A percentile compares a stretch with the other conserved stretches of the same genome.
These are phyloP conservation scores for Monopis laevigella DNA, from an alignment of 2,888 invertebrate species.

Conservation along the genomic window DNA sequence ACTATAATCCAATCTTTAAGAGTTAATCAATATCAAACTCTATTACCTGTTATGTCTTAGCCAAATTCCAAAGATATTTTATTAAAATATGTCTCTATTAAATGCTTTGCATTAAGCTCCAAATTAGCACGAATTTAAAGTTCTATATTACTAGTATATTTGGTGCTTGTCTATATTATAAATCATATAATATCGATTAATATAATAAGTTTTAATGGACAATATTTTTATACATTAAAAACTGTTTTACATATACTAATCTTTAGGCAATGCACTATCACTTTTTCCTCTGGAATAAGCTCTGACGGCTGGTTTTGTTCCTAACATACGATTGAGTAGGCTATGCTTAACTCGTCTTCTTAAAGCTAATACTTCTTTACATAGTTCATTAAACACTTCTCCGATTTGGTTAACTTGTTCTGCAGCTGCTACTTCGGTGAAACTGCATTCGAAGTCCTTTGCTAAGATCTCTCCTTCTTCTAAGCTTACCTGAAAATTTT, in stretches of 20 bases:
- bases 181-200: too few relatives aligned
- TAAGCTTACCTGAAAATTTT: slow-evolving; percentile 73
- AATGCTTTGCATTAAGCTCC: too few relatives aligned
- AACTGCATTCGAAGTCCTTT: slow-evolving; percentile 88
- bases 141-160: too few relatives aligned
- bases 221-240: not conserved
- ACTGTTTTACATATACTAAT: slow-evolving; percentile 43
- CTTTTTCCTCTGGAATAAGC: slow-evolving; percentile 88
- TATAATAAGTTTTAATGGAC: slow-evolving; percentile 10
- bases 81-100: too few relatives aligned
- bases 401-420: slow-evolving; percentile 88
- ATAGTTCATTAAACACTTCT: slow-evolving; percentile 85
- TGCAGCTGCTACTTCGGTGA: slow-evolving; percentile 88
- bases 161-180: too few relatives aligned
- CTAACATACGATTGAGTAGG: slow-evolving; percentile 83
- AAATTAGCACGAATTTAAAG: too few relatives aligned
- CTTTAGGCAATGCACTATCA: slow-evolving; percentile 88
- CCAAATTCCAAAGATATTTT: too few relatives aligned
- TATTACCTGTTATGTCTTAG: too few relatives aligned
- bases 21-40: too few relatives aligned
- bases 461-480: slow-evolving; percentile 91
- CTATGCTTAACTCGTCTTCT: slow-evolving; percentile 88
- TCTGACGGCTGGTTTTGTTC: slow-evolving; percentile 74
- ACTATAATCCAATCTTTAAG: too few relatives aligned
- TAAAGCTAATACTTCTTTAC: slow-evolving; percentile 81